phyloP scores from a whole-genome alignment of 2,888 invertebrate species.

The Tetropium fuscum region DNA sequence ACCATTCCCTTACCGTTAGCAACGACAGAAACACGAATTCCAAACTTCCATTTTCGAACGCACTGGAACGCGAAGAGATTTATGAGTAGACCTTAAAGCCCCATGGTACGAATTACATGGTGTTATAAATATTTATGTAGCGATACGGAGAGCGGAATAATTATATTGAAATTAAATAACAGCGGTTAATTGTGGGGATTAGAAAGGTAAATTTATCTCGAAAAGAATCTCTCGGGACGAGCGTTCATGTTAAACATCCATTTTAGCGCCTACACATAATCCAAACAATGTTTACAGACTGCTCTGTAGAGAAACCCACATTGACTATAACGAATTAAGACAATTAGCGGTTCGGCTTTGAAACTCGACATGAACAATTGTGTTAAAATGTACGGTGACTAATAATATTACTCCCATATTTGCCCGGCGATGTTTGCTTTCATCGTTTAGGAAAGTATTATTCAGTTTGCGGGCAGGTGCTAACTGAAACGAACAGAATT shows the following conservation, averaged over 20 bases:
- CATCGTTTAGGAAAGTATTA: slow-evolving; percentile 36
- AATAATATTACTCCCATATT: slow-evolving; percentile 44
- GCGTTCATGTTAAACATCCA: slow-evolving; percentile 39
- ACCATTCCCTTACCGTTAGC: too few species aligned
- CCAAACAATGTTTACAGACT: slow-evolving; percentile 54
- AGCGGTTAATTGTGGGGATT: slow-evolving; percentile 15
- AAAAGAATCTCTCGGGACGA: slow-evolving; percentile 13
- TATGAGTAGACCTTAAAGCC: not conserved
- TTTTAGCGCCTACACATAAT: slow-evolving; percentile 43
- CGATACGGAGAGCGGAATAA: slow-evolving; percentile 1
- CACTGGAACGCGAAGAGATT: not conserved
- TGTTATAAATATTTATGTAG: not conserved
- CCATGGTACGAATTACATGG: not conserved
- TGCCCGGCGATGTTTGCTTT: slow-evolving; percentile 32
- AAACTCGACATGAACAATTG: slow-evolving; percentile 53
- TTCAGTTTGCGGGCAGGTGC: slow-evolving; percentile 30
- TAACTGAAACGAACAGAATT: slow-evolving; percentile 17
- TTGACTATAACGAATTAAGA: slow-evolving; percentile 59
- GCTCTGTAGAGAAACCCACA: slow-evolving; percentile 52
- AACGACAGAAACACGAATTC: too few species aligned
- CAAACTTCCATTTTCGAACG: too few species aligned
- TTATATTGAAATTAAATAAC: slow-evolving; percentile 9
- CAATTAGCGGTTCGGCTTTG: slow-evolving; percentile 59
- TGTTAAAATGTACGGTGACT: slow-evolving; percentile 50
- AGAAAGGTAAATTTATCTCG: slow-evolving; percentile 24